These are phyloP conservation scores for human (Homo sapiens) DNA, from an alignment of 2,113 vertebrate genomes.

Conservation along the genomic window DNA sequence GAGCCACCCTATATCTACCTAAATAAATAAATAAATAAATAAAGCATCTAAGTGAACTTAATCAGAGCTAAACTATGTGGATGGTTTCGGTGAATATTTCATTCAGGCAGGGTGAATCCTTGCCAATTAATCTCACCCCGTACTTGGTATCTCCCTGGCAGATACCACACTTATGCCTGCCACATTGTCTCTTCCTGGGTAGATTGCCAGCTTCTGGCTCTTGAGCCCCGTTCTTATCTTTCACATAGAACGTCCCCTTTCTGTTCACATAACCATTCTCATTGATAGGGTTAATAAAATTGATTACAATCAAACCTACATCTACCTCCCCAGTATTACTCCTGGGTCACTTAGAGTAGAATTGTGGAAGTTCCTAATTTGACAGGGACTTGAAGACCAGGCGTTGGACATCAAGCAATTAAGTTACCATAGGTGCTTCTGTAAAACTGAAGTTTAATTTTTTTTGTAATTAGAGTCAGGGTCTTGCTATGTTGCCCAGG, in stretches of 20 bases:
- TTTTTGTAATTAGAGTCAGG: neutral
- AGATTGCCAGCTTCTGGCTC: neutral
- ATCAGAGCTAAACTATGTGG: neutral
- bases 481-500: neutral
- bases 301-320: neutral
- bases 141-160: neutral
- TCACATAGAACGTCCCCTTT: neutral
- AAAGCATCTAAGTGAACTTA: neutral
- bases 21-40: too few relatives aligned
- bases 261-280: neutral
- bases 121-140: neutral
- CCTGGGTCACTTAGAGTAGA: neutral
- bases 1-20: too few relatives aligned
- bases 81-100: neutral
- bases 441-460: neutral
- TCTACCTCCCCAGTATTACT: neutral
- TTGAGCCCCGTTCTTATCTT: neutral
- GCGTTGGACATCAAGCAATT: neutral
- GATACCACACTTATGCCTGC: neutral
- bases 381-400: neutral
- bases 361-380: slow-evolving; percentile 7
- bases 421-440: slow-evolving; percentile 13
- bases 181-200: neutral
- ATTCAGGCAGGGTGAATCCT: neutral
- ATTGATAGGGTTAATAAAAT: neutral